A percentile compares a stretch with the other conserved stretches of the same genome.
These are phyloP conservation scores for Eubucco bourcierii DNA, from an alignment of 2,113 vertebrate genomes.

Conservation along the genomic window DNA sequence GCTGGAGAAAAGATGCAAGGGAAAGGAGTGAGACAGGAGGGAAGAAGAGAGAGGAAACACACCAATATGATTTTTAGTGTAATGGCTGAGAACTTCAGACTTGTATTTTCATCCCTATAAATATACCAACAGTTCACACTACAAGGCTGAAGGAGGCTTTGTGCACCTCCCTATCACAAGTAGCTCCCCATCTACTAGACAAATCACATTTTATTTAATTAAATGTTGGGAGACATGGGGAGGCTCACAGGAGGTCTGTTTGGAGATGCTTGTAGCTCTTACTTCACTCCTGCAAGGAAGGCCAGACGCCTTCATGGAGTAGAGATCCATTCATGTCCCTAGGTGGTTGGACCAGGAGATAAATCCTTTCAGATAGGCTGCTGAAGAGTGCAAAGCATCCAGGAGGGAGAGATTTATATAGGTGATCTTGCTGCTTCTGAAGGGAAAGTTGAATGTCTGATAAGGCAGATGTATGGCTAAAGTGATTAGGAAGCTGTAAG, in stretches of 20 bases:
- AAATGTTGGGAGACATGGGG: neutral
- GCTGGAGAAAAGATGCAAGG: constrained; percentile 1
- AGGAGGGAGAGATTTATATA: neutral
- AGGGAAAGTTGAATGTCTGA: neutral
- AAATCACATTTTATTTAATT: neutral
- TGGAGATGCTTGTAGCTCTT: fast-evolving
- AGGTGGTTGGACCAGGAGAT: neutral
- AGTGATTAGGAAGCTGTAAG: neutral
- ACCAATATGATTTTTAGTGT: neutral
- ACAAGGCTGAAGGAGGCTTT: neutral
- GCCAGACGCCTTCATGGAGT: neutral
- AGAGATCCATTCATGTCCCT: neutral
- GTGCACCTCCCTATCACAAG: neutral
- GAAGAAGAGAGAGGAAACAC: neutral
- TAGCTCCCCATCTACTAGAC: neutral
- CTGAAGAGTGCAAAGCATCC: neutral
- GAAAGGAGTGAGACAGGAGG: neutral
- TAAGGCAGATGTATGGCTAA: neutral
- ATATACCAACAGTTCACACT: neutral
- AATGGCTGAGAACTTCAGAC: neutral
- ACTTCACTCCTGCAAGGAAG: neutral
- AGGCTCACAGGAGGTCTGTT: neutral
- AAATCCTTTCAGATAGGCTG: neutral
- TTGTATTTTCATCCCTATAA: neutral
- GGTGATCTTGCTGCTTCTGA: neutral